Base-by-base conservation (phyloP, 2,888 invertebrate genomes). In the Cryptocephalus primarius region DNA sequence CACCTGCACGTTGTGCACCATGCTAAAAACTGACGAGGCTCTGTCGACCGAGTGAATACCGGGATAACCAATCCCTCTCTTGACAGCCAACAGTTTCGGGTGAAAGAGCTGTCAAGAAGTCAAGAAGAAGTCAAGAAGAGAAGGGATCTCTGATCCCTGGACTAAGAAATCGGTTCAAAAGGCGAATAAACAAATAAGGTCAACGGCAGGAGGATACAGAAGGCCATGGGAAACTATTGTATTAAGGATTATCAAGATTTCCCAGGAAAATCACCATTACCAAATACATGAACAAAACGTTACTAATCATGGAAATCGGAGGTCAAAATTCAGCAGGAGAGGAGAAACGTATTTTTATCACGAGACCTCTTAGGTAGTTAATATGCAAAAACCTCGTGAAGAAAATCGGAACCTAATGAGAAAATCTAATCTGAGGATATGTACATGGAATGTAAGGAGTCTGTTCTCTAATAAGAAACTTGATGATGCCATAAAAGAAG, bases 261-360 rank as follows among this genome's bases (percentile, higher is more conserved):
- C 43, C 33, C 43, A 43, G 43, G 43, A 43, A 43, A 43, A 11
- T 11, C 12, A 33, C 34, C 43, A 33, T 9, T n/a, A n/a, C n/a
- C n/a, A 14, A 42, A 9, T 9, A 31, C 31, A 3, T 32, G 31
- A 43, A 4, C 11, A 11, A 43, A 1, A 43, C 33, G 6, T 43
- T 33, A 43, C 11, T 33, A 43, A 43, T 43, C 33, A 43, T 43
- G 43, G 43, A 43, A 43, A 4, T 40, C 40, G 14, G 40, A 40
- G 40, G 14, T 8, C 14, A 40, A 40, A 8, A 40, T 40, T n/a
- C 13, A 33, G 43, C 43, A 33, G 43, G 8, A 43, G 34, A 43
- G 34, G 33, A 43, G 43, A 12, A 43, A 33, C 33, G 33, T 8
- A 33, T 43, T 43, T 43, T 33, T 43, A 43, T 4, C 43, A 43